phyloP scores from a whole-genome alignment of 2,888 invertebrate genomes.

The Brassicogethes aeneus region DNA sequence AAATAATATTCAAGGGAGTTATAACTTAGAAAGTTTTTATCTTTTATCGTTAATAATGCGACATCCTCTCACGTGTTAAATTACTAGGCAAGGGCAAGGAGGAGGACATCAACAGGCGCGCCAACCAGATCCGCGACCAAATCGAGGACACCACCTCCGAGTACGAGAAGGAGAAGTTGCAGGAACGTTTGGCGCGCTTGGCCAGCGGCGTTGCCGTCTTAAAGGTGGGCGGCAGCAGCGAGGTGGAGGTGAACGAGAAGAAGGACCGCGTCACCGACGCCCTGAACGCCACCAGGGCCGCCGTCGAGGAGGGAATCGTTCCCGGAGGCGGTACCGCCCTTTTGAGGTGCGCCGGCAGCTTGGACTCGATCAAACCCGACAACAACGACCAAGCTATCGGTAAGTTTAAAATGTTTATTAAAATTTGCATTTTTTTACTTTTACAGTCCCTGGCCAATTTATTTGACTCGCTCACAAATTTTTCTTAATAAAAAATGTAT shows the following conservation, averaged over 20 bases:
- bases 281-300: slow-evolving; percentile 43
- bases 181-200: slow-evolving; percentile 43
- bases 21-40: too few species aligned
- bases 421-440: too few species aligned
- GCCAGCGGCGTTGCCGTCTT: slow-evolving; percentile 44
- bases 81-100: slow-evolving; percentile 35
- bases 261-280: slow-evolving; percentile 45
- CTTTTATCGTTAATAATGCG: too few species aligned
- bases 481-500: too few species aligned
- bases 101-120: slow-evolving; percentile 38
- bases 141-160: slow-evolving; percentile 42
- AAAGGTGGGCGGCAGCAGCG: slow-evolving; percentile 43
- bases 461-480: too few species aligned
- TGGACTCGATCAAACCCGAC: slow-evolving; percentile 32
- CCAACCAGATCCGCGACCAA: slow-evolving; percentile 39
- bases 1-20: too few species aligned
- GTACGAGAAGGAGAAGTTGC: slow-evolving; percentile 44
- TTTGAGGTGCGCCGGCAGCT: slow-evolving; percentile 35
- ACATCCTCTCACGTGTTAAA: too few species aligned
- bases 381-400: slow-evolving; percentile 40
- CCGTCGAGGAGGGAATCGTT: slow-evolving; percentile 45
- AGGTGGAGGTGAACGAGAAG: slow-evolving; percentile 45
- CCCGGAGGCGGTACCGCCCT: slow-evolving; percentile 45
- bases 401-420: too few species aligned
- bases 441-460: too few species aligned